Conservation (phyloP, 2,888 invertebrate species). For the Amphipyra berbera region DNA sequence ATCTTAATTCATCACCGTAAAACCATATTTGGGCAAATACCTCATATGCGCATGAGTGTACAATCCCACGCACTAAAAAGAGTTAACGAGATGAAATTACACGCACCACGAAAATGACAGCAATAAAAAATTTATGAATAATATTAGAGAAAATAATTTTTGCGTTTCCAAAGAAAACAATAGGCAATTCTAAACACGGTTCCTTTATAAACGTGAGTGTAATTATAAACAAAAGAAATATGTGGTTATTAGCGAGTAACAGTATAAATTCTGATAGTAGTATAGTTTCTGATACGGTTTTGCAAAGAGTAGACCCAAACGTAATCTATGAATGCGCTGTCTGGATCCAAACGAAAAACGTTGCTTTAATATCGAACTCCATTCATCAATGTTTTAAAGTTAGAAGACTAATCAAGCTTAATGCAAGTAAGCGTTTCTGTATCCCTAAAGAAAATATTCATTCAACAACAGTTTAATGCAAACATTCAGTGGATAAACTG, state of each 20-base stretch:
- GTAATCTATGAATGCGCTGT: neutral
- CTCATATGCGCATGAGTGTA: constrained; percentile 10
- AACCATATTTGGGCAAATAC: constrained; percentile 37
- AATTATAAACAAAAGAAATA: constrained; percentile 44
- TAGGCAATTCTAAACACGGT: constrained; percentile 62
- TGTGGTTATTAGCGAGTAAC: constrained; percentile 33
- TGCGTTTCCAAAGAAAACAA: constrained; percentile 59
- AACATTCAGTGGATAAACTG: too few species aligned
- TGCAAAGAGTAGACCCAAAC: neutral
- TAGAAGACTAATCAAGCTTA: too few species aligned
- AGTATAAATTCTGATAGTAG: constrained; percentile 15
- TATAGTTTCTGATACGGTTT: constrained; percentile 24
- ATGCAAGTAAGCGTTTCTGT: too few species aligned
- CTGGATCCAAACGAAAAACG: too few species aligned
- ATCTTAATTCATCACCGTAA: constrained; percentile 44
- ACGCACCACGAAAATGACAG: constrained; percentile 52
- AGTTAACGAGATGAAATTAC: constrained; percentile 34
- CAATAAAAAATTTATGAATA: constrained; percentile 57
- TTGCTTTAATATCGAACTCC: too few species aligned
- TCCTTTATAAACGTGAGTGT: constrained; percentile 29
- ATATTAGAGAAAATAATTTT: constrained; percentile 40
- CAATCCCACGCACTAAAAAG: constrained; percentile 54
- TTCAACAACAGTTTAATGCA: too few species aligned
- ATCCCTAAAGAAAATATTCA: too few species aligned
- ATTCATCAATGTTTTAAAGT: too few species aligned